Percentiles rank a stretch among this genome's conserved stretches.
phyloP scores from a whole-genome alignment of 37 sponge, comb jelly and placozoan species.

The Axinella damicornis region DNA sequence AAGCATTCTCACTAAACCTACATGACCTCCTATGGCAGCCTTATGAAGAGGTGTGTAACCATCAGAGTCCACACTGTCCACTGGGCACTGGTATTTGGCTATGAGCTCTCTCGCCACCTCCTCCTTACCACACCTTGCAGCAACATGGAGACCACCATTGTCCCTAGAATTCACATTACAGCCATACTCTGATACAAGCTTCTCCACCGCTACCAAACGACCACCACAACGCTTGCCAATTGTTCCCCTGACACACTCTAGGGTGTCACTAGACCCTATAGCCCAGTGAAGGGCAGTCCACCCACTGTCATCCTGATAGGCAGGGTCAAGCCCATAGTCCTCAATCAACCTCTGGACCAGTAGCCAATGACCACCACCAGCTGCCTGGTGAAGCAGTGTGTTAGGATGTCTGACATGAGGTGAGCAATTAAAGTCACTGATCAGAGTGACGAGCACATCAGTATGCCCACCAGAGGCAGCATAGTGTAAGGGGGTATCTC shows the following conservation, averaged over 20 bases:
- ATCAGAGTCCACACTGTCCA: neutral
- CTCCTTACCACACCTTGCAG: neutral
- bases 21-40: constrained; percentile 10
- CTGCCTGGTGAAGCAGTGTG: neutral
- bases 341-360: no score
- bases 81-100: neutral
- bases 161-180: constrained; percentile 6
- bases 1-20: constrained; percentile 1
- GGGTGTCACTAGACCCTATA: no score
- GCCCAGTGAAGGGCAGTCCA: no score
- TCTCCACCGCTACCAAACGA: neutral
- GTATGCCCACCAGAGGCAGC: neutral
- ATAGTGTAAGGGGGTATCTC: neutral
- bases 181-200: constrained; percentile 7
- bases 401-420: neutral
- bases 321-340: no score
- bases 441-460: neutral
- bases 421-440: neutral
- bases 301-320: no score
- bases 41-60: constrained; percentile 2
- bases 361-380: no score
- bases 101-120: neutral
- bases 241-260: neutral
- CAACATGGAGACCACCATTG: neutral
- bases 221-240: neutral